Conservation (phyloP, 2,888 invertebrate species). For the Drosophila lacicola region DNA sequence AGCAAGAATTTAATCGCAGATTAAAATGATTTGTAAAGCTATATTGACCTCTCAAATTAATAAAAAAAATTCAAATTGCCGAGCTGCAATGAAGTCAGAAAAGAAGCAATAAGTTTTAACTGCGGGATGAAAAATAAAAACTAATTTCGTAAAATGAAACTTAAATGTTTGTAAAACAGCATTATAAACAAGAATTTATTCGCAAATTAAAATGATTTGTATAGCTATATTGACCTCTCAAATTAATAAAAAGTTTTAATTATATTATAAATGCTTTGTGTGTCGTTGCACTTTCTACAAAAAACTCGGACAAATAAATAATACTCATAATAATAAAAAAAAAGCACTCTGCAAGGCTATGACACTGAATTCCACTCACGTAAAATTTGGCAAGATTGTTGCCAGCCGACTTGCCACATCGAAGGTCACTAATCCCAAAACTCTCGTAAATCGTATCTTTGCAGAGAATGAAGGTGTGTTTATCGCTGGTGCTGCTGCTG, state of each 20-base stretch:
- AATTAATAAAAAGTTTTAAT: background rate
- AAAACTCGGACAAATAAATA: background rate
- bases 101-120: no score
- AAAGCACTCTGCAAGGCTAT: slow-evolving; percentile 11
- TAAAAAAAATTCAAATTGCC: no score
- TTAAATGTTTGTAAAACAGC: background rate
- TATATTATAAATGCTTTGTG: background rate
- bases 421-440: slow-evolving; percentile 27
- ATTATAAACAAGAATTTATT: background rate
- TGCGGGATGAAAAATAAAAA: no score
- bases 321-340: background rate
- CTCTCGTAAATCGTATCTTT: background rate
- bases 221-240: background rate
- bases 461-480: slow-evolving; percentile 53
- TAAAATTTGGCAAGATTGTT: slow-evolving; percentile 21
- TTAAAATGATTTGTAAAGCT: no score
- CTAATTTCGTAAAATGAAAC: no score
- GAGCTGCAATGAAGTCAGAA: background rate
- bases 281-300: slow-evolving; percentile 1
- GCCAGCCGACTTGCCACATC: slow-evolving; percentile 2
- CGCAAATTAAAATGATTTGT: background rate
- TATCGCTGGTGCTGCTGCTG: slow-evolving; percentile 47
- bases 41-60: no score
- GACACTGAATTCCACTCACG: slow-evolving; percentile 32
- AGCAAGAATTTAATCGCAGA: no score